phyloP scores from a whole-genome alignment of 2,113 vertebrate genomes.

The Pogonocichla stellata region DNA sequence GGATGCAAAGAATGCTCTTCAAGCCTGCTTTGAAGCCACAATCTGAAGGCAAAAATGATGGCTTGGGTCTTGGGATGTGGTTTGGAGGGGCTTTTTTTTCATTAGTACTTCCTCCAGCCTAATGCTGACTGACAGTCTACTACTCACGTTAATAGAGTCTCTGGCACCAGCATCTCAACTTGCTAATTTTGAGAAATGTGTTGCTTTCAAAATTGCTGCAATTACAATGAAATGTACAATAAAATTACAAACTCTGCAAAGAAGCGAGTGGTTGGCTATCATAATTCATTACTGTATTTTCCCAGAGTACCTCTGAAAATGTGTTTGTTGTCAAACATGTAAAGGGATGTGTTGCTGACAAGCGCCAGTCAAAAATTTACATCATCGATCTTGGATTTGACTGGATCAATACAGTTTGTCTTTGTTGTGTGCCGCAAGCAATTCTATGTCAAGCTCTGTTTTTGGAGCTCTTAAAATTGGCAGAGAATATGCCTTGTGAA shows the following conservation, averaged over 20 bases:
- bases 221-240: background rate
- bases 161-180: background rate
- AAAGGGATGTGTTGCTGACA: background rate
- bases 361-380: slow-evolving; percentile 30
- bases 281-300: background rate
- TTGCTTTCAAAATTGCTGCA: background rate
- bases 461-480: slow-evolving; percentile 18
- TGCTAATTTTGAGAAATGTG: background rate
- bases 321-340: background rate
- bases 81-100: background rate
- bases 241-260: background rate
- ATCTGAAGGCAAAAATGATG: background rate
- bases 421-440: background rate
- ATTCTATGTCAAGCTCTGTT: background rate
- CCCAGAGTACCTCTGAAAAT: background rate
- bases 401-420: slow-evolving; percentile 42
- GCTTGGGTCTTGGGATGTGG: background rate
- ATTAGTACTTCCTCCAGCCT: background rate
- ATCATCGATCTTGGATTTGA: slow-evolving; percentile 31
- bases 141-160: accelerated
- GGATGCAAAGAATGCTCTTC: background rate
- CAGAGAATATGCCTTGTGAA: background rate
- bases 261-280: background rate
- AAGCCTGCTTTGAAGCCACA: background rate
- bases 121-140: background rate